Percentiles rank a stretch among this genome's conserved stretches.
Evolutionary conservation across 2,888 invertebrate species (phyloP).

Genomic region (Sussaba pulchella): DNA sequence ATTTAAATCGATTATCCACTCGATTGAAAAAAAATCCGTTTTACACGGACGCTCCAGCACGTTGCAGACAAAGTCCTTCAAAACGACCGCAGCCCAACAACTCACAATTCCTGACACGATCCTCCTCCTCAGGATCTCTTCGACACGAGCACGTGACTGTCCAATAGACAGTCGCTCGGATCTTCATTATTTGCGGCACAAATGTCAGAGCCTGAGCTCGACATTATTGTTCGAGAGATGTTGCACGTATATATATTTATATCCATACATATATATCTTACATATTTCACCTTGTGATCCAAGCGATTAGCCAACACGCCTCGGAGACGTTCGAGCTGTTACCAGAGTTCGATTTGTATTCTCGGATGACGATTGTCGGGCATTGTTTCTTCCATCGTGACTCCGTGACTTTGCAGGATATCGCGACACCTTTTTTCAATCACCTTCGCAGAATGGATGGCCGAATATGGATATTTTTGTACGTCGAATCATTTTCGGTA

Average conservation of each 20-base stretch:
- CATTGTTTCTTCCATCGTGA: neutral
- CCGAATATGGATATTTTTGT: no score
- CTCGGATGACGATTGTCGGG: constrained; percentile 9
- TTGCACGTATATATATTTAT: neutral
- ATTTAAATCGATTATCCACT: no score
- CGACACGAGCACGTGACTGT: no score
- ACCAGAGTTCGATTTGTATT: neutral
- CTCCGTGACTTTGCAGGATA: neutral
- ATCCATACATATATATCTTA: no score
- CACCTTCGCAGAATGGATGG: no score
- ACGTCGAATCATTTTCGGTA: neutral
- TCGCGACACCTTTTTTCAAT: constrained; percentile 2
- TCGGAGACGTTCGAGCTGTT: constrained; percentile 10
- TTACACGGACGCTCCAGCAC: no score
- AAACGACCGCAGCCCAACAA: no score
- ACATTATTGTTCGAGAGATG: neutral
- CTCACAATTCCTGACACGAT: no score
- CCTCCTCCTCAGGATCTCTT: no score
- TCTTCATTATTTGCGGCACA: constrained; percentile 23
- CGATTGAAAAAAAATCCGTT: no score
- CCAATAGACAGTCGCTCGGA: no score
- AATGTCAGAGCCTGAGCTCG: constrained; percentile 32
- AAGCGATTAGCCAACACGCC: constrained; percentile 3
- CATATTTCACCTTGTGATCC: constrained; percentile 14
- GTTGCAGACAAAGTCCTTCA: no score